A percentile compares a stretch with the other conserved stretches of the same genome.
phyloP scores from a whole-genome alignment of 2,888 invertebrate genomes.

The Aporophyla nigra region DNA sequence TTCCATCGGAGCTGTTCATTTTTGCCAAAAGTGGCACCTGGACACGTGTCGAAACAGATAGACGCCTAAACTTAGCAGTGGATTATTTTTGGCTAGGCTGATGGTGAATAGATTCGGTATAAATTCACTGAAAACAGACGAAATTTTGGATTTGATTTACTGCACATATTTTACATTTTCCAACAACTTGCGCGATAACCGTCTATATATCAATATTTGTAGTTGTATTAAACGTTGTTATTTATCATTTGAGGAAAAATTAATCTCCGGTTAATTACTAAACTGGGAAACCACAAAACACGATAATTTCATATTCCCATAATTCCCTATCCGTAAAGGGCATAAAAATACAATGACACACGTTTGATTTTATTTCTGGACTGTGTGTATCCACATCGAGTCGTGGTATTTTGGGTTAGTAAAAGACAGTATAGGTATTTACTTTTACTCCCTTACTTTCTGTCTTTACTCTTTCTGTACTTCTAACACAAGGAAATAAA shows the following conservation, averaged over 20 bases:
- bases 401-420: background rate
- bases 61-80: background rate
- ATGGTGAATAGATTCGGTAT: slow-evolving; percentile 3
- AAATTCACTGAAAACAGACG: background rate
- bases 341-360: background rate
- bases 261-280: background rate
- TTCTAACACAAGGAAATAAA: no score
- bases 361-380: background rate
- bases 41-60: background rate
- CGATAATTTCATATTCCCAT: background rate
- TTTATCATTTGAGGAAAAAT: background rate
- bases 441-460: no score
- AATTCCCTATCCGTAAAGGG: background rate
- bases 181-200: background rate
- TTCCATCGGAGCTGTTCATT: background rate
- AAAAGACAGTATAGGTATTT: background rate
- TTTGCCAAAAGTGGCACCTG: background rate
- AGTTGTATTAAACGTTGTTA: background rate
- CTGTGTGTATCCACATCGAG: background rate
- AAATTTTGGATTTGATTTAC: no score
- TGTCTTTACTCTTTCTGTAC: no score
- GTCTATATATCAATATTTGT: background rate
- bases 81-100: background rate
- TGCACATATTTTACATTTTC: background rate
- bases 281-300: slow-evolving; percentile 4